Conservation (phyloP, 2,888 invertebrate genomes). For the Aleiodes leptofemur region DNA sequence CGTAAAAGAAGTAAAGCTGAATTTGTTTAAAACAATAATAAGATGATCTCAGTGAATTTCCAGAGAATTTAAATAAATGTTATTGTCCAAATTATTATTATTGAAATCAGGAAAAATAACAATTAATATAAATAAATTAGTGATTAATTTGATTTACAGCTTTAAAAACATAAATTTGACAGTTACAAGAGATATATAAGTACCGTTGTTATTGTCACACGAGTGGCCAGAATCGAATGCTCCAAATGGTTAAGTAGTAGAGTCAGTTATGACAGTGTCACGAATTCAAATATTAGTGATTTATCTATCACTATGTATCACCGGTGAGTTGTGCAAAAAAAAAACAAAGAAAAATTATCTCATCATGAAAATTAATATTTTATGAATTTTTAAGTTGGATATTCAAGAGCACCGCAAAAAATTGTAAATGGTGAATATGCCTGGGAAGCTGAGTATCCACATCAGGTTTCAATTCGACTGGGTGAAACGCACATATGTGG, state of each 20-base stretch:
- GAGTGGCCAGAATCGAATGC: background rate
- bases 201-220: no score
- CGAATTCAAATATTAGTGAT: background rate
- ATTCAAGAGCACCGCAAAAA: slow-evolving; percentile 35
- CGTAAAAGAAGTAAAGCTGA: no score
- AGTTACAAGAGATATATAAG: background rate
- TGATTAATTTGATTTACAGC: background rate
- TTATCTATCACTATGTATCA: background rate
- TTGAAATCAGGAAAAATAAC: background rate
- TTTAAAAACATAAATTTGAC: background rate
- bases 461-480: slow-evolving; percentile 49
- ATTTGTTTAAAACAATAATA: no score
- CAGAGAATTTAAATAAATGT: background rate
- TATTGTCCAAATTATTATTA: background rate
- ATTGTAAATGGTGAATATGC: slow-evolving; percentile 49
- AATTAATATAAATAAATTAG: background rate
- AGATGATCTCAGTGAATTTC: no score
- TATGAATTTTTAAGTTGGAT: background rate
- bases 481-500: slow-evolving; percentile 49
- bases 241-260: background rate
- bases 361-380: background rate
- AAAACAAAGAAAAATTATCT: background rate
- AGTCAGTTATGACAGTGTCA: background rate
- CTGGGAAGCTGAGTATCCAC: slow-evolving; percentile 50
- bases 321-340: background rate